Percentiles rank a stretch among this genome's conserved stretches.
These are phyloP conservation scores for Acrocephalus scirpaceus DNA, from an alignment of 2,797 vertebrate genomes.

Conservation along the genomic window DNA sequence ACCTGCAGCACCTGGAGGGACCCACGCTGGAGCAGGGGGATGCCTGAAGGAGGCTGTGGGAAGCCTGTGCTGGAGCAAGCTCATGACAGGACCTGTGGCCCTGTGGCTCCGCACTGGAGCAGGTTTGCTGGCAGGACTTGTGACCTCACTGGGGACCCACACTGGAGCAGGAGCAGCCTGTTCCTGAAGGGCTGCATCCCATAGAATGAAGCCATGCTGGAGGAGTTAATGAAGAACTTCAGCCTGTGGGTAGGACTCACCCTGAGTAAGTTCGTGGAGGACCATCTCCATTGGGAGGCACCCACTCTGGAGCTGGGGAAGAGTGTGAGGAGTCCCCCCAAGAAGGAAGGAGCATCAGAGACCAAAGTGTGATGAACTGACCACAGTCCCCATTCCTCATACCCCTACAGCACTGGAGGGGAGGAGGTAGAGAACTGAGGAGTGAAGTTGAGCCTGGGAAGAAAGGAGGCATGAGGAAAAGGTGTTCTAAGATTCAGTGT, in stretches of 20 bases:
- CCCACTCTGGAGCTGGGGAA: not conserved
- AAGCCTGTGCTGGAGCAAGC: not conserved
- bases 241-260: not conserved
- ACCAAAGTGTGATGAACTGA: not conserved
- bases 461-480: not conserved
- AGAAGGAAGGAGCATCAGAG: not conserved
- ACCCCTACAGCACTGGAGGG: too few species aligned
- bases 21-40: not conserved
- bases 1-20: not conserved
- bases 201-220: not conserved
- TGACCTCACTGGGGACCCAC: too few species aligned
- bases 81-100: not conserved
- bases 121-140: not conserved
- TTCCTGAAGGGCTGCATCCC: not conserved
- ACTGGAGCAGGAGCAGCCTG: not conserved
- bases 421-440: not conserved
- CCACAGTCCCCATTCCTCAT: not conserved
- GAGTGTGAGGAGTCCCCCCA: not conserved
- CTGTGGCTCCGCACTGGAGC: fast-evolving
- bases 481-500: not conserved
- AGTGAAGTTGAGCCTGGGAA: not conserved
- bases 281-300: not conserved
- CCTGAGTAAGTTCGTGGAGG: not conserved
- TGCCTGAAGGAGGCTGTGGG: not conserved
- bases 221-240: not conserved